Evolutionary conservation across 2,888 invertebrate species (phyloP), one percentile per base, ranked within the genome.

Genomic region (Caprella mutica): DNA sequence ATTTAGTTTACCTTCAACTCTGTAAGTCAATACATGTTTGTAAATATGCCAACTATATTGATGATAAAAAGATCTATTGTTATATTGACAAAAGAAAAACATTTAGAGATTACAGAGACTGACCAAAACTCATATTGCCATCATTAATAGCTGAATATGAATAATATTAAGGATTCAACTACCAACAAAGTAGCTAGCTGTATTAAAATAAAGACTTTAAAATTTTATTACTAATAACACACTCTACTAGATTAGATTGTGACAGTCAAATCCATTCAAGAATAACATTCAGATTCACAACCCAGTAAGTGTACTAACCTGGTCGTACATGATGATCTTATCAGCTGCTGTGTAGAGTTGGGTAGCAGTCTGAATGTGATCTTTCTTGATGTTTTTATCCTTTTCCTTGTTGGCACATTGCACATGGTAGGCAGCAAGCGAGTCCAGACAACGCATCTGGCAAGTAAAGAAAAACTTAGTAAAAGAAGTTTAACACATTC

Each of bases 311-410:
- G 23, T 51, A 58, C 72, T 71, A 74, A 87, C 79, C 54, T 93
- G 94, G 71, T 99, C 97, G 75, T 97, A 98, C 97, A 98, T 98
- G 69, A 96, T 93, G 73, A 98, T 97, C 76, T 96, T 96, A 72
- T 99, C 98, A 5, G 97, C 98, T 65, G 92, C 93, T 1, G 93
- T 93, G 72, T 97, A 99, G n/a, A 97, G 76, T 51, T 92, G 80
- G 1, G 96, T 97, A 2, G 98, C 98, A 77, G 93, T 93, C 26
- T 88, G 88, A 70, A 97, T 97, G 17, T 93, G 77, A 67, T 97
- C 96, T 61, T 89, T 81, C 71, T 90, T 93, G 70, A 85, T 86
- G 67, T 97, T 96, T 71, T 96, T 94, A 53, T 84, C 84, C 71
- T 94, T 92, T 72, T 97, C 96, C 53, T 86, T 83, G 71, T 93